Evolutionary conservation across 1,140 invertebrate species (phyloP).

Genomic region (Drosophila jambulina): DNA sequence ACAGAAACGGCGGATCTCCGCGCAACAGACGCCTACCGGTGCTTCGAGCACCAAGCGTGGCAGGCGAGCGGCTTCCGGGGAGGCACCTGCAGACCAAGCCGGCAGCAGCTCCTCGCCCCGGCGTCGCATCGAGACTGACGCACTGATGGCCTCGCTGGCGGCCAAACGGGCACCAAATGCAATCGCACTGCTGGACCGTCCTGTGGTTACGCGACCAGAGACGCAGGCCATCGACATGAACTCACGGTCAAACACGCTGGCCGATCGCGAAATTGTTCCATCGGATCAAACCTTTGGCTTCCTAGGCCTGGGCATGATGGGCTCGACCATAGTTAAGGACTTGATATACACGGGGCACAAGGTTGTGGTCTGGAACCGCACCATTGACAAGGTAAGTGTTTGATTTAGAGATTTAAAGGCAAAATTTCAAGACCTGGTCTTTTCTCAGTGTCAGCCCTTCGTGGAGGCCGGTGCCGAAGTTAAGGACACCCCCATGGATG

Average conservation of each 20-base stretch:
- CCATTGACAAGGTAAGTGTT: slow-evolving; percentile 92
- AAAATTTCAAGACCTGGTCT: not conserved
- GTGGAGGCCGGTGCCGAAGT: slow-evolving; percentile 90
- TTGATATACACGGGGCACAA: slow-evolving; percentile 96
- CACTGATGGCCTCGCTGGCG: slow-evolving; percentile 52
- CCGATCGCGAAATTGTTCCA: slow-evolving; percentile 94
- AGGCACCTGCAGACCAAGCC: slow-evolving; percentile 34
- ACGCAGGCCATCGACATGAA: slow-evolving; percentile 91
- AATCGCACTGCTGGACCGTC: slow-evolving; percentile 78
- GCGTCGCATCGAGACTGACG: slow-evolving; percentile 60
- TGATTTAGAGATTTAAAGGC: rapidly evolving
- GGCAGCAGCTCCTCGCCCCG: slow-evolving; percentile 59
- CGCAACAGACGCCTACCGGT: slow-evolving; percentile 64
- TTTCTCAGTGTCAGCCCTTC: slow-evolving; percentile 89
- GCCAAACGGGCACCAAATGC: slow-evolving; percentile 74
- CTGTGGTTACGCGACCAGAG: slow-evolving; percentile 86
- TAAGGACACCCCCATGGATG: slow-evolving; percentile 95
- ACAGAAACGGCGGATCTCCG: slow-evolving; percentile 70
- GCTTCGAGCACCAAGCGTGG: slow-evolving; percentile 51
- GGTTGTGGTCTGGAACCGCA: slow-evolving; percentile 97
- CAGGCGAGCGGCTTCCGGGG: slow-evolving; percentile 49
- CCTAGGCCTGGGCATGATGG: slow-evolving; percentile 97
- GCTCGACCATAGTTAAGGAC: slow-evolving; percentile 98
- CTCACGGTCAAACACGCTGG: slow-evolving; percentile 91
- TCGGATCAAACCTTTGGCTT: slow-evolving; percentile 97